Evolutionary conservation across 2,113 vertebrate genomes (phyloP).

Genomic region (Chaetodon auriga): DNA sequence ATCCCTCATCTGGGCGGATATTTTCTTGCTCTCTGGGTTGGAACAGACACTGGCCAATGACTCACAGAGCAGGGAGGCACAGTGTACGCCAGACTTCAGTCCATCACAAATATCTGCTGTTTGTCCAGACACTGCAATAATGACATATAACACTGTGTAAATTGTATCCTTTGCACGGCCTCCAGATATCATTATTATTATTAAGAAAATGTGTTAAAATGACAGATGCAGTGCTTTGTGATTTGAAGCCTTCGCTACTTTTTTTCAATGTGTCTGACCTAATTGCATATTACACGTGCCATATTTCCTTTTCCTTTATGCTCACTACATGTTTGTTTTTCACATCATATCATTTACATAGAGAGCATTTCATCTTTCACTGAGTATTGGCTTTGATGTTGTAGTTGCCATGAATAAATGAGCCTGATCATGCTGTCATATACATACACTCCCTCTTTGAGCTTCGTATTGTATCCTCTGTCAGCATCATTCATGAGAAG

Average conservation of each 20-base stretch:
- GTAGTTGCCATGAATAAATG: slow-evolving; percentile 53
- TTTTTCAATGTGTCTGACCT: slow-evolving; percentile 23
- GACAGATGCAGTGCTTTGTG: neutral
- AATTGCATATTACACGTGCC: slow-evolving; percentile 45
- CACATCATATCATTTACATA: slow-evolving; percentile 62
- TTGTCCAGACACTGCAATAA: slow-evolving; percentile 28
- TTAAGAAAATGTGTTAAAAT: neutral
- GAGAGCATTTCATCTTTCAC: slow-evolving; percentile 50
- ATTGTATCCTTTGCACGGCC: slow-evolving; percentile 5
- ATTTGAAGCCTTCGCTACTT: slow-evolving; percentile 2
- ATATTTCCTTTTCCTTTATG: neutral
- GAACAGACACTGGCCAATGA: slow-evolving; percentile 39
- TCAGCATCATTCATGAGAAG: slow-evolving; percentile 21
- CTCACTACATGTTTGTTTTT: slow-evolving; percentile 46
- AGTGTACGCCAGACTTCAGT: slow-evolving; percentile 2
- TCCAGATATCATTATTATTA: neutral
- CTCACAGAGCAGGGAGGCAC: slow-evolving; percentile 27
- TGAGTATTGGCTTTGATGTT: slow-evolving; percentile 54
- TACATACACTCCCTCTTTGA: neutral
- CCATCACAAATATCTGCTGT: slow-evolving; percentile 30
- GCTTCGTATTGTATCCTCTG: slow-evolving; percentile 8
- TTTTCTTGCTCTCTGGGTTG: slow-evolving; percentile 30
- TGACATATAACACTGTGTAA: slow-evolving; percentile 1
- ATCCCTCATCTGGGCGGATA: neutral
- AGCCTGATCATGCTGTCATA: slow-evolving; percentile 19